Base-by-base conservation (phyloP, 1,140 invertebrate species). In the Drosophila watanabei region DNA sequence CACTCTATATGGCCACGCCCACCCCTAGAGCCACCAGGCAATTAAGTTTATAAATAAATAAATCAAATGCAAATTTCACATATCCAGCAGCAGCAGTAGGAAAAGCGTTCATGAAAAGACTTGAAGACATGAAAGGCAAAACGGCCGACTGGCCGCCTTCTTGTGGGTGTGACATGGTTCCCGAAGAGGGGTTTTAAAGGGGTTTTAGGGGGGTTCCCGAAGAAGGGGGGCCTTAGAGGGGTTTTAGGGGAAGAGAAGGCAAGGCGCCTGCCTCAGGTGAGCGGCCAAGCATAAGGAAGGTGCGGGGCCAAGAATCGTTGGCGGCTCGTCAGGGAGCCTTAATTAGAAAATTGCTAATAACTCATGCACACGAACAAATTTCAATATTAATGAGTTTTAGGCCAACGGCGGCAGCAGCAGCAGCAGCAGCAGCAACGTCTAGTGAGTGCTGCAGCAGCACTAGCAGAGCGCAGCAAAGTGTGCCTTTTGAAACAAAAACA, bases 321-420 rank as follows among this genome's bases (percentile, higher is more conserved):
- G 64, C 70, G 64, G 61, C 80, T 84, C 71, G 83, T 82, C 79
- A 72, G 81, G 77, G 75, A 71, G 68, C 71, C 87, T 91, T 90
- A 90, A 90, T 90, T 90, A 90, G 86, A 90, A 90, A 90, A 91
- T 90, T 91, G 86, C 86, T 91, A 90, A 90, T 90, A 90, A 91
- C 86, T 90, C 87, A 91, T 91, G 86, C 87, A 90, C 86, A 90
- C 87, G 86, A 90, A 91, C 86, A 90, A 90, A 90, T 91, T 90
- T 90, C 87, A 90, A 90, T 90, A 90, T 90, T 90, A 90, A 90
- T 90, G 86, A 90, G 87, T 90, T 90, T 90, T 71, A 75, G 75
- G 87, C 60, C 69, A 83, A 54, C 51, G 43, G 48, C 83, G 62
- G 46, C 46, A 14, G 11, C 45, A 7, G 45, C 43, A 49, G 46